These are phyloP conservation scores for Rhineura floridana DNA, from an alignment of 2,113 vertebrate genomes.

Conservation along the genomic window DNA sequence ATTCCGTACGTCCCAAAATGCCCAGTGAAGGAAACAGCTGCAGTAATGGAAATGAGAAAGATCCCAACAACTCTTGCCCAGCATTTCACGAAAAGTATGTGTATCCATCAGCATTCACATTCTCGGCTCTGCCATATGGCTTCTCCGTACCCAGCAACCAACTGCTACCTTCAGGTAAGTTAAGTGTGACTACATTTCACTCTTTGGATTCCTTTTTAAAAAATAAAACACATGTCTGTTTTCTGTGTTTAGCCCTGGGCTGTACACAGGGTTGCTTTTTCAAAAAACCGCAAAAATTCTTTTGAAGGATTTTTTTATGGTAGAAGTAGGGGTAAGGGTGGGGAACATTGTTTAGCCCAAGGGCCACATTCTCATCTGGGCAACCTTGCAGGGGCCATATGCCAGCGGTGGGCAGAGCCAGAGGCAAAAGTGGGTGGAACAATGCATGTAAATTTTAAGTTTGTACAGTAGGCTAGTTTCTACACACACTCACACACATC, in stretches of 20 bases:
- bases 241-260: background rate
- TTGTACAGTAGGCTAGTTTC: too few species aligned
- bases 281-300: too few species aligned
- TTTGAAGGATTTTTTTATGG: background rate
- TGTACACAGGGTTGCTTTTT: background rate
- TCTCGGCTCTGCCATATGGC: constrained; percentile 80
- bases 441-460: too few species aligned
- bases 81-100: constrained; percentile 84
- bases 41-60: constrained; percentile 77
- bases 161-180: constrained; percentile 72
- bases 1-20: constrained; percentile 72
- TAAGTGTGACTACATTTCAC: too few species aligned
- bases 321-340: background rate
- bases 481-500: too few species aligned
- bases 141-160: constrained; percentile 78
- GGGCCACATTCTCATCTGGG: too few species aligned
- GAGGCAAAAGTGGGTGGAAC: too few species aligned
- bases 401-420: too few species aligned
- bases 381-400: too few species aligned
- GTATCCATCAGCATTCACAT: constrained; percentile 75
- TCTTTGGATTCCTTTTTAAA: background rate
- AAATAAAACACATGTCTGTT: background rate
- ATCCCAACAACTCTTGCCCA: constrained; percentile 75
- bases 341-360: too few species aligned
- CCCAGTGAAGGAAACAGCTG: constrained; percentile 73